A percentile compares a stretch with the other conserved stretches of the same genome.
Conservation (phyloP, 2,888 invertebrate genomes). For the Zygaena filipendulae region DNA sequence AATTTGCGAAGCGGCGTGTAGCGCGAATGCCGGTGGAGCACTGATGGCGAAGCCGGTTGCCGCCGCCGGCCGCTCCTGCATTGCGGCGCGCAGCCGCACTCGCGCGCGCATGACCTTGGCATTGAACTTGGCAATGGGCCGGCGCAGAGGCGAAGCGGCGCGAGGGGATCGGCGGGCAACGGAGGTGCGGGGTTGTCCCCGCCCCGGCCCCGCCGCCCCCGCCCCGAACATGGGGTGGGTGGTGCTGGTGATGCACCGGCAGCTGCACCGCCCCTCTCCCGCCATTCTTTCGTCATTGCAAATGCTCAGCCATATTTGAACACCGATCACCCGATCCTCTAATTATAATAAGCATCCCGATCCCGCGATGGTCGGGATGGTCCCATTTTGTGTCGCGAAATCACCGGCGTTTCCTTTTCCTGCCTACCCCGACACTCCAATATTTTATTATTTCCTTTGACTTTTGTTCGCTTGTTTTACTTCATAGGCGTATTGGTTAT, state of each 20-base stretch:
- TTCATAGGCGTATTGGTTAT: no score
- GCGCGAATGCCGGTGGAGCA: constrained; percentile 51
- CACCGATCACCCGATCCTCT: constrained; percentile 4
- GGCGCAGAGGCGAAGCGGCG: constrained; percentile 35
- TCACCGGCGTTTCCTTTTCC: no score
- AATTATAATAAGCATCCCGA: constrained; percentile 2
- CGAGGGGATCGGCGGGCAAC: no score
- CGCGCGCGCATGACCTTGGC: constrained; percentile 79
- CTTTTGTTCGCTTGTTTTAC: no score
- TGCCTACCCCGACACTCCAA: no score
- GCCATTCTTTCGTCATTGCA: constrained; percentile 38
- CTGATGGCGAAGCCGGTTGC: constrained; percentile 47
- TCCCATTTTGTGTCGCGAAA: no score
- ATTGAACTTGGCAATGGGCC: constrained; percentile 81
- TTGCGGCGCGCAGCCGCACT: constrained; percentile 74
- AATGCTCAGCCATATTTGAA: constrained; percentile 18
- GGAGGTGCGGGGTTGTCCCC: constrained; percentile 18
- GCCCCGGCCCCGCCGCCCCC: constrained; percentile 19
- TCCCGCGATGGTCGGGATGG: no score
- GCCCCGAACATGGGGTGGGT: constrained; percentile 26
- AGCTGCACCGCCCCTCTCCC: constrained; percentile 58
- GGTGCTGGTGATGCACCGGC: constrained; percentile 50
- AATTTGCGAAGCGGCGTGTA: constrained; percentile 45
- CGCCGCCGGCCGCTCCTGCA: constrained; percentile 69
- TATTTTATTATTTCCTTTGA: no score